Conservation (phyloP, 2,888 invertebrate species). For the Drosophila dives region DNA sequence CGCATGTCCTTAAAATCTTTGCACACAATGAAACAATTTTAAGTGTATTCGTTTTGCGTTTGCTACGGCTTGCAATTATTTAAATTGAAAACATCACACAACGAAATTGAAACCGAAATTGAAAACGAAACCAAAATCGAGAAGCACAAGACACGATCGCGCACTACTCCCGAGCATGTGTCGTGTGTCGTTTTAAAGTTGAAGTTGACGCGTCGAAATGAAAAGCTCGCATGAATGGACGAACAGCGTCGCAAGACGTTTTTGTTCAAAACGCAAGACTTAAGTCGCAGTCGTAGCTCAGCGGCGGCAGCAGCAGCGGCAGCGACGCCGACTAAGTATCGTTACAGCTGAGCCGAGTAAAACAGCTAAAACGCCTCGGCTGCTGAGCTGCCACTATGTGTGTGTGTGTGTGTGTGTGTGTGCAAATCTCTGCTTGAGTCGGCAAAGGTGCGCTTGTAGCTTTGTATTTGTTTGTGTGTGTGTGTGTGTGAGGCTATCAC, state of each 20-base stretch:
- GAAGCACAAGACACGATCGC: constrained; percentile 57
- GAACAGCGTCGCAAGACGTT: constrained; percentile 83
- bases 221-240: constrained; percentile 85
- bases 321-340: constrained; percentile 71
- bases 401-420: constrained; percentile 19
- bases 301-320: constrained; percentile 25
- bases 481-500: constrained; percentile 27
- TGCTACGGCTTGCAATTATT: constrained; percentile 20
- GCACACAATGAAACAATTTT: constrained; percentile 22
- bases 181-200: constrained; percentile 73
- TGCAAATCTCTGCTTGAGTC: constrained; percentile 49
- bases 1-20: constrained; percentile 32
- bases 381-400: constrained; percentile 21
- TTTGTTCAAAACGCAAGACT: constrained; percentile 82
- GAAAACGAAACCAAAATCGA: constrained; percentile 29
- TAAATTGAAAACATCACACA: constrained; percentile 22
- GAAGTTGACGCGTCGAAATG: constrained; percentile 85
- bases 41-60: constrained; percentile 12
- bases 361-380: constrained; percentile 21
- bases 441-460: constrained; percentile 10
- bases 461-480: constrained; percentile 2
- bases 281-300: constrained; percentile 58
- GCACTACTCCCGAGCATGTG: constrained; percentile 80
- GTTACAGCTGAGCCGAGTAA: constrained; percentile 44
- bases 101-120: constrained; percentile 18